Base-by-base conservation (phyloP, 2,888 invertebrate species). In the Diaperis boleti region DNA sequence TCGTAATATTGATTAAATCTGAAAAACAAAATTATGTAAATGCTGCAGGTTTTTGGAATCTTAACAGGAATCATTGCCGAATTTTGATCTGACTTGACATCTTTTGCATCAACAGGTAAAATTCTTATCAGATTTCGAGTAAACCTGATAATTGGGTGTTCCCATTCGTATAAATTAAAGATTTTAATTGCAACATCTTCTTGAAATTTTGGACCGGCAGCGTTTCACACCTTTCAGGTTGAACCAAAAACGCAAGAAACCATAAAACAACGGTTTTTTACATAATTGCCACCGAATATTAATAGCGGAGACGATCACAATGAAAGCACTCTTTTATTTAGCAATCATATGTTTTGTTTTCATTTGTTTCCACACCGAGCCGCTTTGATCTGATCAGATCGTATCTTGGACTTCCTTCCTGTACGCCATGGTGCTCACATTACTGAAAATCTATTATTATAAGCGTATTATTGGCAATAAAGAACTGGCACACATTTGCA, bases 331-430 rank as follows among this genome's bases (percentile, higher is more conserved):
- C 39, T 54, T 55, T 49, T 56, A 56, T 56, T 59, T 59, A 42
- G 49, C 55, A 62, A 62, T 62, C 62, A 62, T 47, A 41, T 62
- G 62, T 55, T 55, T 55, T 56, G 54, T 62, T 76, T 73, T 71
- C 75, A 74, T 76, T 77, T 77, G 70, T 76, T 74, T 76, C 74
- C 72, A 76, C 74, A 73, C 67, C 67, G 47, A 62, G 59, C 55
- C 52, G 62, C 66, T 67, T 50, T 62, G 69, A 75, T 74, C 74
- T 66, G 74, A 76, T 76, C 65, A 77, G 77, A 77, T 78, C 52
- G 59, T 76, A 78, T 77, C 77, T 67, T 45, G 55, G 61, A 70
- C 74, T 76, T 77, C 76, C 77, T 78, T 77, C 77, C 77, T 72
- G 74, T 72, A 64, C 59, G 57, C 64, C 67, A 68, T 71, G 72